Evolutionary conservation across 2,888 invertebrate species (phyloP), one percentile per base, ranked within the genome.

Genomic region (Isoperla grammatica): DNA sequence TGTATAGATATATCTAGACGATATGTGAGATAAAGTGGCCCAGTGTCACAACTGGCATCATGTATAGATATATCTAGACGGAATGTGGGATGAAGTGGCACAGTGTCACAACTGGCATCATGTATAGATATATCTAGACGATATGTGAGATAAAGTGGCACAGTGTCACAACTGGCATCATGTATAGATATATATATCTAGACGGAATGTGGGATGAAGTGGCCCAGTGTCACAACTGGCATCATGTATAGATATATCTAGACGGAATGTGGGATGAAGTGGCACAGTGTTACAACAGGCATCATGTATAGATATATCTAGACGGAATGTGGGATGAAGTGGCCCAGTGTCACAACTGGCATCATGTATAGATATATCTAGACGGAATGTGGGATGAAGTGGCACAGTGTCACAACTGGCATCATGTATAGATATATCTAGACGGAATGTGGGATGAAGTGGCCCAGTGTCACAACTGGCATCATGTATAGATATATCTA

Each of bases 51-150:
- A 29, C 29, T 29, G 29, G 5, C 29, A 29, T 29, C 29, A 29
- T 29, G 29, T 29, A 29, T 29, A 29, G 29, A 29, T 29, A 29
- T 29, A 29, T 29, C 29, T 29, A 29, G 29, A 29, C 29, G 29
- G 29, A 29, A 39, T 39, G 53, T 53, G 12, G 19, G 37, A 53
- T 53, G 53, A 35, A 53, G 15, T 17, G 53, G 19, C 53, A n/a
- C 53, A 39, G 20, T 53, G 53, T 37, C 53, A 53, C n/a, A 29
- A 29, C 29, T 29, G 29, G 5, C 29, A 29, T 29, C 29, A 29
- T 29, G 29, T 29, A 29, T 29, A 29, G 29, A 29, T 29, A 29
- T 29, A 29, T 29, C 29, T 29, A 29, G 29, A 29, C 29, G 29
- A 8, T 6, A 39, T 39, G 53, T 53, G 12, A 39, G 37, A 53